These are phyloP conservation scores for Mionectes olivaceus DNA, from an alignment of 2,797 vertebrate genomes.

Conservation along the genomic window DNA sequence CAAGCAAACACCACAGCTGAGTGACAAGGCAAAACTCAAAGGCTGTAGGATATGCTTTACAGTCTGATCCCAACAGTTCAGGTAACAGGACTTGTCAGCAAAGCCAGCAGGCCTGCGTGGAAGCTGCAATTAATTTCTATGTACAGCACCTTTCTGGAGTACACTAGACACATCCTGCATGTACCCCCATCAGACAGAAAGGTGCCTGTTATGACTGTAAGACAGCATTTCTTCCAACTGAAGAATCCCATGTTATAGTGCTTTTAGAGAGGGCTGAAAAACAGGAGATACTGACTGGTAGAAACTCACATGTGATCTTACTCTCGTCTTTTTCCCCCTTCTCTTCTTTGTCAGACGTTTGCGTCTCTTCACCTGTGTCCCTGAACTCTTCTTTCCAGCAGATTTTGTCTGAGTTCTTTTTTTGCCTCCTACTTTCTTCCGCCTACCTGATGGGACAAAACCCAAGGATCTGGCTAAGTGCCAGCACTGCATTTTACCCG, in stretches of 20 bases:
- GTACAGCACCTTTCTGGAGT: not conserved
- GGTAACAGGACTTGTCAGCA: not conserved
- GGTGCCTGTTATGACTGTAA: accelerated
- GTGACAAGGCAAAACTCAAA: not conserved
- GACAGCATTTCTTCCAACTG: not conserved
- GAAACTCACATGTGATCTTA: conserved; percentile 5
- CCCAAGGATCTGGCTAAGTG: not conserved
- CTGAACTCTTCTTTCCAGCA: conserved; percentile 66
- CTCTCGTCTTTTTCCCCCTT: conserved; percentile 76
- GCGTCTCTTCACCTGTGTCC: conserved; percentile 75
- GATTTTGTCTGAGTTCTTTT: conserved; percentile 71
- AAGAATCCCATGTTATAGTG: not conserved
- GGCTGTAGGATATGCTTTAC: not conserved
- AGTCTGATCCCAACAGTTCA: not conserved
- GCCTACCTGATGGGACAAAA: conserved; percentile 79
- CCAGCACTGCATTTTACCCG: not conserved
- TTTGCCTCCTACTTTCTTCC: conserved; percentile 77
- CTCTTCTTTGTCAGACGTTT: conserved; percentile 80
- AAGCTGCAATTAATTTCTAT: not conserved
- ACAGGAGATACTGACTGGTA: not conserved
- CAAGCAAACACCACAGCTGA: not conserved
- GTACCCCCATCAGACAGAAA: not conserved
- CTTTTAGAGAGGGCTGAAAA: not conserved
- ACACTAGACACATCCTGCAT: not conserved
- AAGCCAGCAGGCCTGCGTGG: not conserved